Evolutionary conservation across 2,797 vertebrate species (phyloP), one percentile per base, ranked within the genome.

Genomic region (Neostethus bicornis): DNA sequence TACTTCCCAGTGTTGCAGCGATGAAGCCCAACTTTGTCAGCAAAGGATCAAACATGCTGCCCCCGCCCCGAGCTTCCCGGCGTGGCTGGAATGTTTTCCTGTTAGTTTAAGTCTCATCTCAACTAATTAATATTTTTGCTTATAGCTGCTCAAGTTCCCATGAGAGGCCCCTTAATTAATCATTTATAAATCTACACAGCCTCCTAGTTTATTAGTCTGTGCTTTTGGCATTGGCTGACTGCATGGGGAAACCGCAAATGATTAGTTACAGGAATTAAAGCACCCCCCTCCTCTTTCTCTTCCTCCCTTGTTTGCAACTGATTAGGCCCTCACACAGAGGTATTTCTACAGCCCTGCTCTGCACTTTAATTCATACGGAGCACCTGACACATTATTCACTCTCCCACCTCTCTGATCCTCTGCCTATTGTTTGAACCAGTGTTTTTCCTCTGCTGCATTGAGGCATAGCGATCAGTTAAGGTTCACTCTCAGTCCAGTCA

Each of bases 101-200:
- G 88, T 92, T 91, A 91, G 92, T 92, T 92, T 91, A 92, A 92
- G 90, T 90, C 89, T 93, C 89, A 87, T 91, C 89, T 92, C 80
- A 86, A 87, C 92, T 92, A 92, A 93, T 93, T 92, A 92, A 92
- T 93, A 92, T 92, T 93, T 92, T 92, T 92, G 88, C 90, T 90
- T 92, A 92, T 91, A 92, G 90, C 90, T 83, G 89, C 89, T 85
- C 87, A 61, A 70, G 83, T 83, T 87, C 92, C 89, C 84, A n/a
- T 61, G 88, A 85, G 91, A 91, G 83, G 70, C 79, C 78, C 76
- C 87, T 92, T 92, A 93, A 93, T 93, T 92, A 93, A 93, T 93
- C 90, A 93, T 93, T 93, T 92, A 93, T 93, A 91, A 93, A 93
- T 92, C 91, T 91, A 90, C 91, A 90, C 89, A 90, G 89, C 90